Conservation (phyloP, 2,797 vertebrate species). For the Urosaurus nigricauda region DNA sequence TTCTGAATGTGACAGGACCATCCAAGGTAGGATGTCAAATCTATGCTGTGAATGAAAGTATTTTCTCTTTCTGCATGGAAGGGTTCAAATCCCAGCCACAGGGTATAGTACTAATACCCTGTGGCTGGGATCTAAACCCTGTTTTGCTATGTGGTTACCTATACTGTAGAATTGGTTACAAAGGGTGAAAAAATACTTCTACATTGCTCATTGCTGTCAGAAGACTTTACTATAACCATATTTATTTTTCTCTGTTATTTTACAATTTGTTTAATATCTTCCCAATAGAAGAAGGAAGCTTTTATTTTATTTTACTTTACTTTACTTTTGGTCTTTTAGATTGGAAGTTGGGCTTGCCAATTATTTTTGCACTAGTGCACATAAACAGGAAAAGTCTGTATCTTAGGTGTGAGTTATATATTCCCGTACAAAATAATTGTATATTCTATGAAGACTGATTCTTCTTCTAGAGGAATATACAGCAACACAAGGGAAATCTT, state of each 20-base stretch:
- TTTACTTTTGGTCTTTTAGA: conserved; percentile 39
- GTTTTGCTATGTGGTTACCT: conserved; percentile 74
- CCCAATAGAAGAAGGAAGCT: conserved; percentile 75
- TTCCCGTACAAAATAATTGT: conserved; percentile 86
- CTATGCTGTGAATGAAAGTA: not conserved
- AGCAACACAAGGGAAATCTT: conserved; percentile 88
- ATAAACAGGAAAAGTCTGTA: conserved; percentile 79
- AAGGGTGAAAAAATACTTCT: conserved; percentile 33
- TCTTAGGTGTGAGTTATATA: conserved; percentile 85
- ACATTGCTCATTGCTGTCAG: not conserved
- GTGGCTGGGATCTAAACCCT: conserved; percentile 49
- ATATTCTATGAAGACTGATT: conserved; percentile 88
- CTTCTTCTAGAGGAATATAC: conserved; percentile 85
- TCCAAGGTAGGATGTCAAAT: not conserved
- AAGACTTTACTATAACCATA: conserved; percentile 47
- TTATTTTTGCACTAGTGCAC: conserved; percentile 84
- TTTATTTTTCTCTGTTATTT: conserved; percentile 74
- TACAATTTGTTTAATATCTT: conserved; percentile 70
- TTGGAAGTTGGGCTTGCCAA: conserved; percentile 82
- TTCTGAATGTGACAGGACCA: not conserved
- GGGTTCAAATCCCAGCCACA: not conserved
- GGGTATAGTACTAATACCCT: conserved; percentile 76
- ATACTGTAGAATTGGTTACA: conserved; percentile 77
- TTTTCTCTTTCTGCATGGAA: not conserved
- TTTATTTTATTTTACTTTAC: conserved; percentile 48